A percentile compares a stretch with the other conserved stretches of the same genome.
Conservation (phyloP, 1,140 invertebrate species). For the Aporrectodea caliginosa region DNA sequence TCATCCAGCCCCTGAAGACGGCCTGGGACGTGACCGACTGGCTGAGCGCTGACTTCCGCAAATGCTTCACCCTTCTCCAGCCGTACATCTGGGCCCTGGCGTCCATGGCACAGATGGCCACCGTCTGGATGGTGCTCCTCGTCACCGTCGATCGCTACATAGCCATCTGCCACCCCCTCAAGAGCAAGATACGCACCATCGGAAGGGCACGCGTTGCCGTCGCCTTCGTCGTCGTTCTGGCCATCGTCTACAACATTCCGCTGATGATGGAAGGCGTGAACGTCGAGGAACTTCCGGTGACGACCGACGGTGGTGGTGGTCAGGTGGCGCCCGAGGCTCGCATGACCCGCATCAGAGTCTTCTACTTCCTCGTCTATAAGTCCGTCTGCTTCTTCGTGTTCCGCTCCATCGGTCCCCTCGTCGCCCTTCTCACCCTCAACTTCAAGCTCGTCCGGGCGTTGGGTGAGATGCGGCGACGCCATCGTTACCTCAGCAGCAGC, state of each 20-base stretch:
- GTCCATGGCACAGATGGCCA: constrained; percentile 29
- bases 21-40: constrained; percentile 21
- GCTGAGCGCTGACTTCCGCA: neutral
- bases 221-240: constrained; percentile 18
- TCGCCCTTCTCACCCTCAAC: constrained; percentile 29
- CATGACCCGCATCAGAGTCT: neutral
- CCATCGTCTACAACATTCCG: constrained; percentile 31
- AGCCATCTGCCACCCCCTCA: constrained; percentile 27
- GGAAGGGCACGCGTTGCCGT: constrained; percentile 18
- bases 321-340: neutral
- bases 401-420: constrained; percentile 27
- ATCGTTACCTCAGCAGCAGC: neutral
- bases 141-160: constrained; percentile 30
- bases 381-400: constrained; percentile 28
- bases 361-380: constrained; percentile 32
- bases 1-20: constrained; percentile 28
- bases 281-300: neutral
- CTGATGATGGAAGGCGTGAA: constrained; percentile 26
- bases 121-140: constrained; percentile 31
- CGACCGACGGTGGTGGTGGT: neutral
- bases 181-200: constrained; percentile 23
- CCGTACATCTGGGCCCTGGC: constrained; percentile 25
- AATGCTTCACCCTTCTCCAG: constrained; percentile 16
- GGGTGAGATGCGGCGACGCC: neutral
- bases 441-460: constrained; percentile 15